Evolutionary conservation across 1,140 invertebrate species (phyloP), one percentile per base, ranked within the genome.

Genomic region (Eurosta solidaginis): DNA sequence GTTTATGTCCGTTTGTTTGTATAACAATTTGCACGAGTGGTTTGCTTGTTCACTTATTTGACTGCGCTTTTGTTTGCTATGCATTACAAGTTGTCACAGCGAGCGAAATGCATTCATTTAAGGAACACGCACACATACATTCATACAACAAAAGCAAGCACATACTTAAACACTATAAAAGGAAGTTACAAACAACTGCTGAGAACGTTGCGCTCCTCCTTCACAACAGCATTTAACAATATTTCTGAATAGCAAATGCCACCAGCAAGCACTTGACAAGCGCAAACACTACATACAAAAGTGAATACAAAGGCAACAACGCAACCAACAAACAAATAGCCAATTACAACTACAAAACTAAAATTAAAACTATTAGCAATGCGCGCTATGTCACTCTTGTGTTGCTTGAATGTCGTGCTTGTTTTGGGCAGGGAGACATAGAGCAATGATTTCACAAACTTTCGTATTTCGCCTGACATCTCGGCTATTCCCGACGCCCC

Each of bases 321-420:
- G 59, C 3, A 14, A 33, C 12, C 59, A 68, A 68, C 59, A 68
- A 68, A 68, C 59, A 68, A 68, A 40, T 40, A 33, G 59, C 59
- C 59, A 68, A 68, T 68, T 40, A 33, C 59, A 68, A 68, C 40
- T 40, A 33, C n/a, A 36, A n/a, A 36, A 68, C 36, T 68, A 42
- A 68, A 68, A 68, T 68, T 68, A 68, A 68, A 68, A 68, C 17
- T 27, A 5, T 7, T 2, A 5, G 4, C 7, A 17, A 40, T 12
- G 2, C 40, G 9, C 2, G 4, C n/a, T 6, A 9, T 40, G 59
- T 20, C 59, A n/a, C 33, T 20, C 25, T n/a, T n/a, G n/a, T n/a
- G n/a, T n/a, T 22, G 3, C 20, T 68, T 68, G 59, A 14, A 6
- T 40, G 59, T 40, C 59, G 33, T 20, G n/a, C n/a, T 36, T 36